A percentile compares a stretch with the other conserved stretches of the same genome.
phyloP scores from a whole-genome alignment of 1,140 invertebrate species.

The Megalonaias nervosa region DNA sequence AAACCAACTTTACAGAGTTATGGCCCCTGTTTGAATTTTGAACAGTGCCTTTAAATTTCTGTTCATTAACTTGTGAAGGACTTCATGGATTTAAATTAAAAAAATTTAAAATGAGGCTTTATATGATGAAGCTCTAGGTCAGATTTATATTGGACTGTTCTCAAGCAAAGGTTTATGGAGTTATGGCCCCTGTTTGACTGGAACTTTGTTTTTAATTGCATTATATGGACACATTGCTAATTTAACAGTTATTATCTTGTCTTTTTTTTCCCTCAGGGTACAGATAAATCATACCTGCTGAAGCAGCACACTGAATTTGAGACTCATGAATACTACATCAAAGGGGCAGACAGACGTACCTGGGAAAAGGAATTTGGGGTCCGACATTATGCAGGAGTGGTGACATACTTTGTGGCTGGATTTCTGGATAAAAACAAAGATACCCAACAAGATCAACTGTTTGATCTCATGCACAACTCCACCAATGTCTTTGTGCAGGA shows the following conservation, averaged over 20 bases:
- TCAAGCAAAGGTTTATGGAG: too few relatives aligned
- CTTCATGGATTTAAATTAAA: too few relatives aligned
- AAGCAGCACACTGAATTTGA: slow-evolving; percentile 94
- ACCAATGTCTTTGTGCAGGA: slow-evolving; percentile 90
- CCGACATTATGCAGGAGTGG: slow-evolving; percentile 97
- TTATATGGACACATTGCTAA: neutral
- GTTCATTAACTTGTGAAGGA: too few relatives aligned
- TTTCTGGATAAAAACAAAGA: slow-evolving; percentile 99
- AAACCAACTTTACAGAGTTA: too few relatives aligned
- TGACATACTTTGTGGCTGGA: slow-evolving; percentile 95
- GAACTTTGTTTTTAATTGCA: too few relatives aligned
- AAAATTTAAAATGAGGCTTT: too few relatives aligned
- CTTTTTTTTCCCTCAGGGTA: slow-evolving; percentile 80
- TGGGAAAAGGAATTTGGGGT: slow-evolving; percentile 97
- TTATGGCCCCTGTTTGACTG: too few relatives aligned
- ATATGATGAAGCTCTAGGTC: too few relatives aligned
- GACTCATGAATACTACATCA: slow-evolving; percentile 87
- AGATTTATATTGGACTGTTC: too few relatives aligned
- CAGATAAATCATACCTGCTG: slow-evolving; percentile 85
- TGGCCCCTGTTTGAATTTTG: too few relatives aligned
- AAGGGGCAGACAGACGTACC: slow-evolving; percentile 70
- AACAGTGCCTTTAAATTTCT: too few relatives aligned
- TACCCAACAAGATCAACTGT: slow-evolving; percentile 96
- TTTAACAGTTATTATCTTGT: neutral
- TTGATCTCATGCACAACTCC: slow-evolving; percentile 91